A percentile compares a stretch with the other conserved stretches of the same genome.
Evolutionary conservation across 2,113 vertebrate species (phyloP).

Genomic region (Onychostruthus taczanowskii): DNA sequence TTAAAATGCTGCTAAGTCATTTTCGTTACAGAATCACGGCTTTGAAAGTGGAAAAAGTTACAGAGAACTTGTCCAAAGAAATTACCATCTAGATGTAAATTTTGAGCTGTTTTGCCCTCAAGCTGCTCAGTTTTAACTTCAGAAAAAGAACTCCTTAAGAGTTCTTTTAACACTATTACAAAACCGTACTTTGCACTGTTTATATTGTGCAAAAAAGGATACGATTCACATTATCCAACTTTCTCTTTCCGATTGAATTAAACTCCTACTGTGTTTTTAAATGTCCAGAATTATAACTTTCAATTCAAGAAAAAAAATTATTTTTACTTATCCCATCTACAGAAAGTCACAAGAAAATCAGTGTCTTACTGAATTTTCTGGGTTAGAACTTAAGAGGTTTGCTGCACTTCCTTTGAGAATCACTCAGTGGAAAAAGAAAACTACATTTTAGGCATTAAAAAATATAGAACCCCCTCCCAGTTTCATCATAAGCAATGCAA

Average conservation of each 20-base stretch:
- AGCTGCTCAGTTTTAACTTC: background rate
- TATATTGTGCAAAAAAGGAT: background rate
- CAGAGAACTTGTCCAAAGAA: background rate
- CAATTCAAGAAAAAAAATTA: background rate
- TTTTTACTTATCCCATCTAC: background rate
- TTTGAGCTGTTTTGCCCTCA: constrained; percentile 7
- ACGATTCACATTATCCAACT: background rate
- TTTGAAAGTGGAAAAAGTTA: background rate
- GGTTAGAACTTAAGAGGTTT: background rate
- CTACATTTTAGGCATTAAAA: background rate
- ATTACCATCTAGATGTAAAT: background rate
- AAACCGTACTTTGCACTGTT: background rate
- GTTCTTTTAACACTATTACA: background rate
- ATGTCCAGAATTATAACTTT: background rate
- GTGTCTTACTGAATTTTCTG: background rate
- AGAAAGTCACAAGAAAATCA: background rate
- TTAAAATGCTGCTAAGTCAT: background rate
- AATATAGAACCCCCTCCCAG: background rate
- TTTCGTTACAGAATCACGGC: background rate
- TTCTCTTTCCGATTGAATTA: background rate
- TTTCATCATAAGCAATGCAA: background rate
- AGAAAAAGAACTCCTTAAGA: background rate
- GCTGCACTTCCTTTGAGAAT: background rate
- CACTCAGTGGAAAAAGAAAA: background rate
- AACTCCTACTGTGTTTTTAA: background rate